A percentile compares a stretch with the other conserved stretches of the same genome.
Conservation (phyloP, 64 coral and sea anemone species). For the Orbicella faveolata region DNA sequence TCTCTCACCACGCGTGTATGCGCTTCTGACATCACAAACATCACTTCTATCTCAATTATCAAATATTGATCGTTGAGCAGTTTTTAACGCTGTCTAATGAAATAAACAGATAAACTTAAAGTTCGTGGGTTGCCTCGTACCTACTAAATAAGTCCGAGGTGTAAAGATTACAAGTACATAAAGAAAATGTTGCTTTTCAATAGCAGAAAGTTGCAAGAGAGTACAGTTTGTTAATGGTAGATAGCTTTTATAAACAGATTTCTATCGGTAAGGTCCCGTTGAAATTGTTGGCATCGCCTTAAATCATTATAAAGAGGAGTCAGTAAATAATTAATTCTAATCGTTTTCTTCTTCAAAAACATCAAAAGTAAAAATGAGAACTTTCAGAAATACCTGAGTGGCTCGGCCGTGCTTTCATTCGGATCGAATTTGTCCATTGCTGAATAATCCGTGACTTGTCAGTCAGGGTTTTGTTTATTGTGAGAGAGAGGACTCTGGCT, state of each 20-base stretch:
- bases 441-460: background rate
- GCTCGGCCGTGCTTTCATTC: background rate
- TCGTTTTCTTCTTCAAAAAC: background rate
- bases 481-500: background rate
- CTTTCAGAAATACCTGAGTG: background rate
- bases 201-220: background rate
- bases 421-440: background rate
- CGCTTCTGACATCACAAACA: conserved; percentile 11
- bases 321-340: background rate
- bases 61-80: conserved; percentile 7
- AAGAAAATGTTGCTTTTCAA: background rate
- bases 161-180: background rate
- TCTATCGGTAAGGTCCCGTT: background rate
- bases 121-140: background rate
- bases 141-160: background rate
- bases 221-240: background rate
- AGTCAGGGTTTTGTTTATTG: background rate
- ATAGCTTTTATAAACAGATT: background rate
- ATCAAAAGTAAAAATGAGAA: background rate
- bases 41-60: conserved; percentile 28
- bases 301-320: background rate
- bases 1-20: background rate
- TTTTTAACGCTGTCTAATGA: background rate
- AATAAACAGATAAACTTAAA: background rate
- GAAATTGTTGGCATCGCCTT: background rate